Evolutionary conservation across 1,140 invertebrate genomes (phyloP), one percentile per base, ranked within the genome.

Genomic region (Penaeus indicus): DNA sequence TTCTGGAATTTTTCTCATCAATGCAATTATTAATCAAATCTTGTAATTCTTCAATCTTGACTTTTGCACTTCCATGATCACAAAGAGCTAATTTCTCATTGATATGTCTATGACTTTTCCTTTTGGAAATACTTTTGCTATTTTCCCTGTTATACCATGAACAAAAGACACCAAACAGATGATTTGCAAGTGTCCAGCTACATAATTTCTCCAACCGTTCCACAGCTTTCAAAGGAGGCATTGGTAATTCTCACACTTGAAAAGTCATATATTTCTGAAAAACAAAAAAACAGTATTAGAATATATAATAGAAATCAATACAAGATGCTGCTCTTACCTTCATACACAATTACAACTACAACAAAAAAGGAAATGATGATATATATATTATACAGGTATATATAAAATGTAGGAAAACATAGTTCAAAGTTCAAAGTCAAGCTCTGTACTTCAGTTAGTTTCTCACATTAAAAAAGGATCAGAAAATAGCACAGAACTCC

Each of bases 121-220:
- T 27, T 18, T 32, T 64, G 22, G 38, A 7, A 42, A 47, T 47
- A 19, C 18, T 22, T 22, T 62, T 60, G 21, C 85, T 62, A 42
- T 86, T 80, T 63, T 64, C 78, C 13, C 19, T 32, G 27, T 64
- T 83, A 27, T 88, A 88, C 86, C 86, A 88, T 62, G 86, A 88
- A 27, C 79, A 82, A 19, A 88, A 77, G 22, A 88, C 80, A 75
- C 79, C 27, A 47, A 88, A 88, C 19, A 88, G 67, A 61, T 88
- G 86, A 77, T 78, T 83, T 32, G 80, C 86, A 69, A 88, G 61
- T 63, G 80, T 77, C 80, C 63, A 77, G 60, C 79, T 82, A 77
- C 86, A 88, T 38, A 88, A 42, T 72, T 83, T 83, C 86, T 83
- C 80, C 86, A 88, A 32, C 21, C 86, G 79, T 25, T 88, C 86